These are phyloP conservation scores for Trogon surrucura DNA, from an alignment of 2,113 vertebrate species.

Conservation along the genomic window DNA sequence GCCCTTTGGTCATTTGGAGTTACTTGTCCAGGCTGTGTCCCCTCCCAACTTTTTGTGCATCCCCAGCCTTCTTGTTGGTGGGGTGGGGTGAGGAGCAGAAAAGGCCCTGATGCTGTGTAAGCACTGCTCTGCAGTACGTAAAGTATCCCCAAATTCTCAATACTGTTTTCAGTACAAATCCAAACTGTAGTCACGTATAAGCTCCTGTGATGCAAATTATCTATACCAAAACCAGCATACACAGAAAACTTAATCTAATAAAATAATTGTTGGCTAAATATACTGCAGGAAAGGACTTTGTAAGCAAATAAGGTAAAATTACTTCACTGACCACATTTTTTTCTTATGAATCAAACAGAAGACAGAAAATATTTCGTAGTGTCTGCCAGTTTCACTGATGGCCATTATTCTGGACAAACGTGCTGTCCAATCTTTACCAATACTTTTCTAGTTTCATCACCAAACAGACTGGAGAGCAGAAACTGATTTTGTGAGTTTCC, in stretches of 20 bases:
- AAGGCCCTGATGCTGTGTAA: neutral
- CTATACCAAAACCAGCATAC: neutral
- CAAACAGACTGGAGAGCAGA: neutral
- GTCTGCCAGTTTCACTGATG: neutral
- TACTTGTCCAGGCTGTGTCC: neutral
- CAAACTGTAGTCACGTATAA: neutral
- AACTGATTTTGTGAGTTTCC: neutral
- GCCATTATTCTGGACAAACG: neutral
- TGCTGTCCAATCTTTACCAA: neutral
- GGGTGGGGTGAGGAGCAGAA: neutral
- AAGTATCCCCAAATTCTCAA: no score
- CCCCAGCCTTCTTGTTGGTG: neutral
- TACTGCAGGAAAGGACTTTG: neutral
- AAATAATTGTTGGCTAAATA: neutral
- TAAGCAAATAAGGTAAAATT: neutral
- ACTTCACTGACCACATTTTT: neutral
- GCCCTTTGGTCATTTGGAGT: no score
- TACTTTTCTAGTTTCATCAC: neutral
- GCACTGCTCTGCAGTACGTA: no score
- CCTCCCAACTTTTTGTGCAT: neutral
- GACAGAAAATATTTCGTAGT: neutral
- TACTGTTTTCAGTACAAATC: neutral
- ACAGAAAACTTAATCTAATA: neutral
- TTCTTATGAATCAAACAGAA: neutral
- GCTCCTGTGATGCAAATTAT: neutral